These are phyloP conservation scores for Parnassius orleans DNA, from an alignment of 2,888 invertebrate species.

Conservation along the genomic window DNA sequence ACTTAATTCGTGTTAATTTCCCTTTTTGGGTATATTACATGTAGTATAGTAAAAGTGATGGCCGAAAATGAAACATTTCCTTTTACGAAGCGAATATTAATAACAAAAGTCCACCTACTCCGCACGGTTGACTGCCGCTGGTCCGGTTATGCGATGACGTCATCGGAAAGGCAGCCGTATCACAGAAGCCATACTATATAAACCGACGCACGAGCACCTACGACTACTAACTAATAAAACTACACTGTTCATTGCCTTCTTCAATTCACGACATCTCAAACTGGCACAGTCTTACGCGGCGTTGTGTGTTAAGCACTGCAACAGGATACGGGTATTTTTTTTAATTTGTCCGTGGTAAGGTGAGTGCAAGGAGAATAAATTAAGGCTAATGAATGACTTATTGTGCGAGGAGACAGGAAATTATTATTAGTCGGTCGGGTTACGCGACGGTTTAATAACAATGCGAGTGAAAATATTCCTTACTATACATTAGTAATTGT, in stretches of 20 bases:
- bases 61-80: not conserved
- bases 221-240: conserved; percentile 43
- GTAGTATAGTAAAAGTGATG: too few species aligned
- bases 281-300: conserved; percentile 35
- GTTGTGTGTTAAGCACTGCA: conserved; percentile 37
- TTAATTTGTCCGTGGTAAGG: conserved; percentile 55
- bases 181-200: conserved; percentile 63
- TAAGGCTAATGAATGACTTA: conserved; percentile 79
- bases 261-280: conserved; percentile 43
- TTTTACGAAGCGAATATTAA: not conserved
- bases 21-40: too few species aligned
- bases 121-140: conserved; percentile 31
- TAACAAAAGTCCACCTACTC: conserved; percentile 18
- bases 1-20: too few species aligned
- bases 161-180: conserved; percentile 67
- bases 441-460: conserved; percentile 45
- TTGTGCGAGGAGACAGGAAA: conserved; percentile 75
- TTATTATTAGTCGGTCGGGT: conserved; percentile 69
- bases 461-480: conserved; percentile 1
- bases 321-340: conserved; percentile 35
- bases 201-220: conserved; percentile 43
- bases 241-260: conserved; percentile 53
- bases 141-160: conserved; percentile 66
- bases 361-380: conserved; percentile 75
- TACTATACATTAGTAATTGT: not conserved